These are phyloP conservation scores for Reticulitermes lucifugus DNA, from an alignment of 2,888 invertebrate genomes.

Conservation along the genomic window DNA sequence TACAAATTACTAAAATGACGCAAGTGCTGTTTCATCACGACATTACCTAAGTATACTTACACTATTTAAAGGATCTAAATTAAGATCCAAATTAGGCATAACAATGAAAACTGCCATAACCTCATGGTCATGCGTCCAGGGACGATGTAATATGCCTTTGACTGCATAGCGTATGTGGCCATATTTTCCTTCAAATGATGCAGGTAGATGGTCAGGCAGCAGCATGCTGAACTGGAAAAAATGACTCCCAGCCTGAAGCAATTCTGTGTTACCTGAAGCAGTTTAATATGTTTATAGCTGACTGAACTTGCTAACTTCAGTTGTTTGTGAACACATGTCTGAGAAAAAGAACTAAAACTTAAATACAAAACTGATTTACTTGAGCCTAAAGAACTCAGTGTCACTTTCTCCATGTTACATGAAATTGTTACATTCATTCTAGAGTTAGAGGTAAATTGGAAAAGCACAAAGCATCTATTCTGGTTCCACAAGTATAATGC, in stretches of 20 bases:
- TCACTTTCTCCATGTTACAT: too few relatives aligned
- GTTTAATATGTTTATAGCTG: not conserved
- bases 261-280: not conserved
- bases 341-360: not conserved
- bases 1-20: too few relatives aligned
- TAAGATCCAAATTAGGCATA: not conserved
- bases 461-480: too few relatives aligned
- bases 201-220: not conserved
- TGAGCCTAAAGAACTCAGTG: too few relatives aligned
- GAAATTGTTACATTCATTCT: too few relatives aligned
- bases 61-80: not conserved
- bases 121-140: not conserved
- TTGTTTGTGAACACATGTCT: not conserved
- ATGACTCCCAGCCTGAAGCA: not conserved
- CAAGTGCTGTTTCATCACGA: too few relatives aligned
- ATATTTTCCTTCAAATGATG: constrained; percentile 20
- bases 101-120: not conserved
- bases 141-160: not conserved
- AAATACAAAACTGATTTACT: too few relatives aligned
- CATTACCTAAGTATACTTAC: not conserved
- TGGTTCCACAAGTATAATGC: too few relatives aligned
- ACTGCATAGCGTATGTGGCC: constrained; percentile 1
- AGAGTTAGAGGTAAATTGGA: too few relatives aligned
- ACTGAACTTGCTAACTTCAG: not conserved
- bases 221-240: not conserved